Conservation (phyloP, 2,113 vertebrate genomes). For the Halcyon senegalensis region DNA sequence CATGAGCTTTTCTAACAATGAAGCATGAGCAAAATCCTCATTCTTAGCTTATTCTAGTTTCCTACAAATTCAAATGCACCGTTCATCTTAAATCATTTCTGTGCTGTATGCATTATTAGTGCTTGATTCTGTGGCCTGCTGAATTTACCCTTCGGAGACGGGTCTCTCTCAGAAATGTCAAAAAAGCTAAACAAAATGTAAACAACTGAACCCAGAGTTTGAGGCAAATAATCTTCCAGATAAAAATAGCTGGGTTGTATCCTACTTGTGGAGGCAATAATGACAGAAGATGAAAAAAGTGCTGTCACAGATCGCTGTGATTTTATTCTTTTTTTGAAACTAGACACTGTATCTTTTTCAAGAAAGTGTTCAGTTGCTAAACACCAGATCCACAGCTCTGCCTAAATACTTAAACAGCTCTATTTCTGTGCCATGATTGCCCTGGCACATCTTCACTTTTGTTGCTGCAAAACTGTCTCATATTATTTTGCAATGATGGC, state of each 20-base stretch:
- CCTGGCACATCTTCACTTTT: neutral
- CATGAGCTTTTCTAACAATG: neutral
- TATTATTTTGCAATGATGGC: neutral
- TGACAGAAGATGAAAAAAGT: neutral
- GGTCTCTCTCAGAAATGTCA: neutral
- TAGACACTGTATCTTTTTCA: neutral
- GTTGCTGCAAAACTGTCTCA: neutral
- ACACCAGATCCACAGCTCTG: neutral
- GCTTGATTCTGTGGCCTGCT: neutral
- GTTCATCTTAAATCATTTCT: constrained; percentile 10
- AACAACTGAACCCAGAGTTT: neutral
- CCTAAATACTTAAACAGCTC: neutral
- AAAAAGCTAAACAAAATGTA: neutral
- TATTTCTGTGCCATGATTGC: neutral
- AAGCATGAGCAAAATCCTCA: neutral
- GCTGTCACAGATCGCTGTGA: neutral
- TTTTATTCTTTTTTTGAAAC: neutral
- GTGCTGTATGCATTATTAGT: neutral
- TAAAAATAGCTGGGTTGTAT: constrained; percentile 7
- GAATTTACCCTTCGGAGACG: constrained; percentile 23
- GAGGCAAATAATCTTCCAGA: neutral
- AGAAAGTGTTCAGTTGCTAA: neutral
- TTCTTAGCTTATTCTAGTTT: neutral
- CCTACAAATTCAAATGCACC: neutral
- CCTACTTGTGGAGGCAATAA: neutral